These are phyloP conservation scores for Copidosoma floridanum DNA, from an alignment of 1,140 invertebrate species.

Conservation along the genomic window DNA sequence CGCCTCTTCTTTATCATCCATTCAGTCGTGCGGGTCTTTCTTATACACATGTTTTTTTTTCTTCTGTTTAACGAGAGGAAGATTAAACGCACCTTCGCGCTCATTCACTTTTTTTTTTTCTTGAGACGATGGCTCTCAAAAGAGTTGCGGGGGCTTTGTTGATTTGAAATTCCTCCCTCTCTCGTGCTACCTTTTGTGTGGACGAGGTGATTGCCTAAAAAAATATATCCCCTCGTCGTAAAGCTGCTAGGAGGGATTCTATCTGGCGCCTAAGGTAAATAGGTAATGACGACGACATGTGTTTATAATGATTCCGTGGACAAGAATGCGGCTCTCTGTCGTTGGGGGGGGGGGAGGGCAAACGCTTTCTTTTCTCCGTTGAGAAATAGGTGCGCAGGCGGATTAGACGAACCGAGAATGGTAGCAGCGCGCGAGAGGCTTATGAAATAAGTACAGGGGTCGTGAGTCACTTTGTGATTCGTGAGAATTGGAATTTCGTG, in stretches of 20 bases:
- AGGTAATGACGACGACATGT: constrained; percentile 2
- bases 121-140: neutral
- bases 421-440: too few species aligned
- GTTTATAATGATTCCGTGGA: neutral
- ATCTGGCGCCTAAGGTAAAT: neutral
- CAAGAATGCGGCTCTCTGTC: too few species aligned
- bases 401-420: too few species aligned
- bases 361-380: too few species aligned
- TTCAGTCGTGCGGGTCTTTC: neutral
- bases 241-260: neutral
- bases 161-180: constrained; percentile 2
- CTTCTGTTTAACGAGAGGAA: neutral
- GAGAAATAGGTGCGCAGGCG: too few species aligned
- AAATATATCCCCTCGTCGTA: neutral
- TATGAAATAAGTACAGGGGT: too few species aligned
- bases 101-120: too few species aligned
- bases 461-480: too few species aligned
- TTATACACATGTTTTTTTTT: neutral
- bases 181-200: too few species aligned
- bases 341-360: too few species aligned
- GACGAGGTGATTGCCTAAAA: neutral
- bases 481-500: too few species aligned
- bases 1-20: neutral
- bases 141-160: constrained; percentile 27
- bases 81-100: neutral